Percentiles rank a stretch among this genome's conserved stretches.
Conservation (phyloP, 2,888 invertebrate genomes). For the Orchestes rusci region DNA sequence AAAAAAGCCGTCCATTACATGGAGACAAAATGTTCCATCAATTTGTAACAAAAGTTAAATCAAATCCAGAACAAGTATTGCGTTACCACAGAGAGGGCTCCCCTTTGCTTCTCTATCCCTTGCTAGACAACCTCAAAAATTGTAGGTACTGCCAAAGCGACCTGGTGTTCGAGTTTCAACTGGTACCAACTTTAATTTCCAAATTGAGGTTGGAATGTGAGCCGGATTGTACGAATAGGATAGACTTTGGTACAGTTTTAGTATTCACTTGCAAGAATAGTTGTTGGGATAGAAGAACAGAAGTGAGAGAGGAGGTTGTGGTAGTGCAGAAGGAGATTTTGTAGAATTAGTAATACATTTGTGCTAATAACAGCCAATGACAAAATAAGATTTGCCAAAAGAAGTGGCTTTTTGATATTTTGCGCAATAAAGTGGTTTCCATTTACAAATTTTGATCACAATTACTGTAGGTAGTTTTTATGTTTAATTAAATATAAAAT, state of each 20-base stretch:
- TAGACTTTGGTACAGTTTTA: conserved; percentile 83
- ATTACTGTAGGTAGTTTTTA: no score
- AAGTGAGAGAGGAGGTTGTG: conserved; percentile 61
- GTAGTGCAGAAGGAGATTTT: conserved; percentile 65
- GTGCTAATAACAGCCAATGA: no score
- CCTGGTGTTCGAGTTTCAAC: conserved; percentile 73
- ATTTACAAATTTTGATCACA: neutral
- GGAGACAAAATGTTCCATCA: conserved; percentile 78
- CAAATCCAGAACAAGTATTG: conserved; percentile 74
- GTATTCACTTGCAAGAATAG: conserved; percentile 77
- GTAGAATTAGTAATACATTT: no score
- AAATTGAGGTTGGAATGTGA: conserved; percentile 55
- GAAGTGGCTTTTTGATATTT: no score
- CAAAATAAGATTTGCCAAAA: no score
- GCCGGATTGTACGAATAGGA: conserved; percentile 43
- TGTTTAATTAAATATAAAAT: no score
- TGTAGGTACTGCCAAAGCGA: conserved; percentile 67
- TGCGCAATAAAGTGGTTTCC: no score
- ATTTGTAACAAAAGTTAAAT: conserved; percentile 64
- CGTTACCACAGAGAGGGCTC: conserved; percentile 58
- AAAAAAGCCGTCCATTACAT: conserved; percentile 70
- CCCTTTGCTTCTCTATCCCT: conserved; percentile 63
- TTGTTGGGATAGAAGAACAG: conserved; percentile 72
- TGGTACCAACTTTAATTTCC: conserved; percentile 73
- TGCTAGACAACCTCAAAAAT: conserved; percentile 48